These are phyloP conservation scores for Charaxes varanes DNA, from an alignment of 1,140 invertebrate genomes.

Conservation along the genomic window DNA sequence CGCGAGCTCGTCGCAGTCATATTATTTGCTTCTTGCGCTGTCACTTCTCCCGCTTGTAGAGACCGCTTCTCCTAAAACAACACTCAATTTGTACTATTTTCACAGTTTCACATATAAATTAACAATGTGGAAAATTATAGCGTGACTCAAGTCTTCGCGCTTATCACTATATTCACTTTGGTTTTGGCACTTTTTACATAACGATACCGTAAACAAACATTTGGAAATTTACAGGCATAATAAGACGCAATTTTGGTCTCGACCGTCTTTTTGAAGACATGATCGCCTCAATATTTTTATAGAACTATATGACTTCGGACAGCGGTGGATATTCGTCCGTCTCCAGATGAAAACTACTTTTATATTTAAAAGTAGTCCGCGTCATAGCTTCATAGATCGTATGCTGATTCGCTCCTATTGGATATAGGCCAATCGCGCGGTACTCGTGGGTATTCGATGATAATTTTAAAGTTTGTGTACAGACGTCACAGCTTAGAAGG, in stretches of 20 bases:
- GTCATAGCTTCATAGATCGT: constrained; percentile 55
- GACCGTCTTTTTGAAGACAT: constrained; percentile 56
- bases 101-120: constrained; percentile 7
- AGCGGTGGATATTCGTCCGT: constrained; percentile 27
- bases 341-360: constrained; percentile 50
- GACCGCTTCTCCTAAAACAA: constrained; percentile 83
- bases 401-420: constrained; percentile 55
- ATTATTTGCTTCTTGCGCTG: constrained; percentile 88
- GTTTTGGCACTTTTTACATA: constrained; percentile 22
- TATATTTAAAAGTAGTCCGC: constrained; percentile 51
- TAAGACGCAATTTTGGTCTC: constrained; percentile 56
- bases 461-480: constrained; percentile 63
- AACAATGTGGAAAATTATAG: constrained; percentile 14
- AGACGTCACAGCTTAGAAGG: constrained; percentile 47
- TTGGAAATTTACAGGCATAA: constrained; percentile 57
- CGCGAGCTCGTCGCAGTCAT: constrained; percentile 86
- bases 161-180: constrained; percentile 33
- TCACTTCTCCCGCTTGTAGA: constrained; percentile 86
- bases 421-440: constrained; percentile 65
- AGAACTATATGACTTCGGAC: constrained; percentile 20
- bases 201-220: constrained; percentile 29
- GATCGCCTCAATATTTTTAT: constrained; percentile 16
- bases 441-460: constrained; percentile 47
- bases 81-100: constrained; percentile 7
- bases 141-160: constrained; percentile 22